Evolutionary conservation across 2,888 invertebrate species (phyloP), one percentile per base, ranked within the genome.

Genomic region (Ornithoptera alexandrae): DNA sequence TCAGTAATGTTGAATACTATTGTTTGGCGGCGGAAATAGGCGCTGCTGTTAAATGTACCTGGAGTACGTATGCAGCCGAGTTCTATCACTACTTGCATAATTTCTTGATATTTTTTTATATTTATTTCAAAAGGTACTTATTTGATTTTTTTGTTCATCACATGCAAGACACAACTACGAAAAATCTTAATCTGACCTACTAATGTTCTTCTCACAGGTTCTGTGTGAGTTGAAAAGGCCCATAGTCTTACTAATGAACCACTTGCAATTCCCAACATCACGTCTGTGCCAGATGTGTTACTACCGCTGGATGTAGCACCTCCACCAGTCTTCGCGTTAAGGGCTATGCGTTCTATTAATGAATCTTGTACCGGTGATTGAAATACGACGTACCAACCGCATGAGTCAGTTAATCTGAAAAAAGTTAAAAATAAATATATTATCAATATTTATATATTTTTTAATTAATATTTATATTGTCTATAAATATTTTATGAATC

Each of bases 341-440:
- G 95, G 0, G 99, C 98, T 77, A 99, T 96, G 70, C 98, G 94
- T 84, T 98, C 98, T 77, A 99, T 97, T 17, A 95, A 94, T 4
- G 95, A 95, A 78, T 98, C 98, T 81, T 98, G 97, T 73, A 97
- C 96, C 0, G 98, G 97, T 74, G 98, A 98, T 68, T 97, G 98
- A 90, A 98, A 99, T 15, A 97, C 96, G 79, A 97, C 95, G 82
- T 98, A 98, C 99, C 99, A 99, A 8, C 99, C 99, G 76, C 97
- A 97, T 0, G 98, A 97, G 87, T 99, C 99, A 88, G 98, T 98
- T 81, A 99, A 94, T 82, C 98, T 93, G 79, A 39, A 68, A 64
- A 42, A 15, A 67, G 17, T 62, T 7, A 79, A 75, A 65, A 64
- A 22, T 22, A 22, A 22, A 22, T 22, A 22, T 22, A 22, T 22